Evolutionary conservation across 2,113 vertebrate genomes (phyloP), one percentile per base, ranked within the genome.

Genomic region (Podiceps cristatus): DNA sequence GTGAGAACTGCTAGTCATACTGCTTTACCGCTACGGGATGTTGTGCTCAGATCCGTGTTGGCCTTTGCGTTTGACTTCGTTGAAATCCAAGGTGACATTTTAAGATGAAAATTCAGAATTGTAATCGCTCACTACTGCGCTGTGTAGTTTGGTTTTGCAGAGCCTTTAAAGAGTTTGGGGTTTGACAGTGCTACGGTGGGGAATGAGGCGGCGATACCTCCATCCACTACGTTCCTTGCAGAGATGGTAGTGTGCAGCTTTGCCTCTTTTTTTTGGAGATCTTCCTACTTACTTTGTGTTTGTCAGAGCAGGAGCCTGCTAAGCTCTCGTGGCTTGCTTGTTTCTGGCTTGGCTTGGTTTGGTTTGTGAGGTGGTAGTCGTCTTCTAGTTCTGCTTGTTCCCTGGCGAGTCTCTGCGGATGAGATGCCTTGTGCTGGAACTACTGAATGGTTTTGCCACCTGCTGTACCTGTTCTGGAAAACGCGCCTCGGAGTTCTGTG

Each of bases 321-420:
- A 2, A 85, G 29, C 49, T 13, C 60, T 4, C 4, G 44, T 3
- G 35, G 42, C 50, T 50, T 31, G 58, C 55, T 94, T 85, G 56
- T 66, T 66, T 62, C 29, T 45, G 63, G 31, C 19, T 37, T 63
- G 60, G 58, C 59, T 68, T 63, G 56, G 3, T 42, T 66, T 29
- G 35, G 11, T 44, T 42, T 23, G 29, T 50, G 18, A 62, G 24
- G 69, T 7, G 31, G 12, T 19, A 28, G 12, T 3, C 29, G 52
- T 60, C 40, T 17, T 76, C 68, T 82, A 13, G 35, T 62, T 24
- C 44, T 76, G 82, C 75, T 14, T 14, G 15, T 33, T 53, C 24
- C 0, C 58, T 22, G 22, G 55, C 56, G 35, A 83, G n/a, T 47
- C 63, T 7, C 69, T 47, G 64, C 0, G 8, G 0, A 3, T n/a